Evolutionary conservation across 1,140 invertebrate species (phyloP).

Genomic region (Whitmania pigra): DNA sequence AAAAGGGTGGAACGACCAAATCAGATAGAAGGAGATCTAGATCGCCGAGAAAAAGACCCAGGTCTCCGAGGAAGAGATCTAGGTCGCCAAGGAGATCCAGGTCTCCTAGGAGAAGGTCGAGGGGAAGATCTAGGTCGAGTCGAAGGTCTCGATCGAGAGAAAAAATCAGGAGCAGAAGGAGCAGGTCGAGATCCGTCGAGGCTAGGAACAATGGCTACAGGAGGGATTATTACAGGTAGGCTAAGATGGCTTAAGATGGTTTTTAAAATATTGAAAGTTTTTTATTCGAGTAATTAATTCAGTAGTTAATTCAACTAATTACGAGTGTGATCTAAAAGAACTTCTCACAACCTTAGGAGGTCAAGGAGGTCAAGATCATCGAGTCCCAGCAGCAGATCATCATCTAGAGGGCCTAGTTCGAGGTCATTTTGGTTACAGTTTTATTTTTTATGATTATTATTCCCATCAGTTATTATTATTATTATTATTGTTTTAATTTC

Average conservation of each 20-base stretch:
- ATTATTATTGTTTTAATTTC: background rate
- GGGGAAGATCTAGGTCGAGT: conserved; percentile 22
- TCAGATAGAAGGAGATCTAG: background rate
- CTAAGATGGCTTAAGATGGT: too few species aligned
- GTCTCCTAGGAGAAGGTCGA: conserved; percentile 12
- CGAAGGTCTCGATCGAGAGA: background rate
- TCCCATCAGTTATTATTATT: background rate
- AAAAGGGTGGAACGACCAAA: background rate
- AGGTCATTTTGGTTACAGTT: background rate
- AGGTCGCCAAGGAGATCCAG: conserved; percentile 17
- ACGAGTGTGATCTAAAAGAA: too few species aligned
- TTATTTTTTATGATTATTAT: background rate
- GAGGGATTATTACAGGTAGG: too few species aligned
- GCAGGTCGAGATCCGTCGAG: background rate
- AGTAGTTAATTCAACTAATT: background rate
- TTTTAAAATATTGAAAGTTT: too few species aligned
- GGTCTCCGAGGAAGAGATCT: background rate
- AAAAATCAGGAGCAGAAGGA: background rate
- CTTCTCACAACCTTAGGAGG: too few species aligned
- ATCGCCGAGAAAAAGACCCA: background rate
- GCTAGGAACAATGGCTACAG: too few species aligned
- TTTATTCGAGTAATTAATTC: background rate
- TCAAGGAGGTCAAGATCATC: too few species aligned
- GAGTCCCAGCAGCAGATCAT: too few species aligned
- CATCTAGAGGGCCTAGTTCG: too few species aligned